Base-by-base conservation (phyloP, 2,113 vertebrate genomes). In the Crotalus tigris region DNA sequence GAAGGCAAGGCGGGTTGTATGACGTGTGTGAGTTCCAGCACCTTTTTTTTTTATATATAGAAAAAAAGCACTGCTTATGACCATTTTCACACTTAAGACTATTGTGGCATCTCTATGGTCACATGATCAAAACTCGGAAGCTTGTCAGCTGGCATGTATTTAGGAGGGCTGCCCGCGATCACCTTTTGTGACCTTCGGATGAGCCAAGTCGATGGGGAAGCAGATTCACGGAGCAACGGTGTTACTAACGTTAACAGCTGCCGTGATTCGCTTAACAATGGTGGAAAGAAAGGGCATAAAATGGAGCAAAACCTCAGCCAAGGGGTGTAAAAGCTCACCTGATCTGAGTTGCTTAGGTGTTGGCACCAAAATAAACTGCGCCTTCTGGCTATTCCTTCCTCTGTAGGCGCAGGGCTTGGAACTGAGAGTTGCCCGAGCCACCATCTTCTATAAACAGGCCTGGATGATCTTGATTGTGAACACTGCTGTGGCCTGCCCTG, bases 351-450 rank as follows among this genome's bases (percentile, higher is more conserved):
- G 8, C 39, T 51, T 17, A 1, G 5, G 29, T 61, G 4, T 58
- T 15, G 4, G 26, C 5, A 44, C 9, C n/a, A 21, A 7, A 11
- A 10, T 54, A 19, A 91, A 12, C 5, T 4, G 3, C 13, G 1
- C 9, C 8, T 5, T 23, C 51, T n/a, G 58, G 7, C 19, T 17
- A 9, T 53, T 53, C 21, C 26, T 81, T 61, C 24, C 23, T 44
- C 33, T 24, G 4, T 91, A 98, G 98, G 96, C 98, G 29, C 97
- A 97, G 85, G 97, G 97, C 10, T 92, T 98, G 39, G 96, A 97
- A 2, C 97, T 98, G 97, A 95, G 96, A 49, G 55, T 98, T 4
- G 91, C 98, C 1, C 96, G 90, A 59, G 97, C 97, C 4, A 98
- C 95, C 0, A 90, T 95, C n/a, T 98, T 97, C 95, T 97, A 98